Conservation (phyloP, 2,888 invertebrate species). For the Exephanes ischioxanthus region DNA sequence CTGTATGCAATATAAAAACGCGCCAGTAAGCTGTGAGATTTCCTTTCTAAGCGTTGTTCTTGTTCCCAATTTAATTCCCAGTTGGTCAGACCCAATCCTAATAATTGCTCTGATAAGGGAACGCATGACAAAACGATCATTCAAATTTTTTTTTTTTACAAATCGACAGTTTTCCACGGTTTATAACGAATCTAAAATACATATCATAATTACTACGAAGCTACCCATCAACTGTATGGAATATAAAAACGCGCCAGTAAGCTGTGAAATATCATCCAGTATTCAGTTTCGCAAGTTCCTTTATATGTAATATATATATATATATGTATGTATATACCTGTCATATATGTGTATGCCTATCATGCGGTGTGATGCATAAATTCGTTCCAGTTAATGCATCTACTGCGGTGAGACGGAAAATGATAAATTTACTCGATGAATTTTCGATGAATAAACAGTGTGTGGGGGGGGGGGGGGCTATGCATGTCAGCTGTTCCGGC, state of each 20-base stretch:
- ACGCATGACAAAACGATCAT: too few species aligned
- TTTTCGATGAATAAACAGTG: slow-evolving; percentile 64
- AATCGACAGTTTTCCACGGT: too few species aligned
- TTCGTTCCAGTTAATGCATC: slow-evolving; percentile 58
- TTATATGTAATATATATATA: neutral
- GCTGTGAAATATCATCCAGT: slow-evolving; percentile 34
- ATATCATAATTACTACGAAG: too few species aligned
- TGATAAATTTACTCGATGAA: slow-evolving; percentile 68
- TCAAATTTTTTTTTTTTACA: too few species aligned
- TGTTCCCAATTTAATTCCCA: too few species aligned
- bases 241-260: slow-evolving; percentile 30
- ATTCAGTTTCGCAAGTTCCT: slow-evolving; percentile 39
- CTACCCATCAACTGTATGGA: too few species aligned
- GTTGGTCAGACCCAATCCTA: too few species aligned
- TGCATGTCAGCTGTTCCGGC: slow-evolving; percentile 55
- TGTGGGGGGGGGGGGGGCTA: slow-evolving; percentile 16
- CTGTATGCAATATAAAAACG: neutral
- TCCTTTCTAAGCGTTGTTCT: neutral
- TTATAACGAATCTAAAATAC: too few species aligned
- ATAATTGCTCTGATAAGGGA: too few species aligned
- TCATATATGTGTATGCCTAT: slow-evolving; percentile 14
- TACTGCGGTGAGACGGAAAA: slow-evolving; percentile 63
- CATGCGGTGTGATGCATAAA: slow-evolving; percentile 39
- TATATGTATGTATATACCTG: slow-evolving; percentile 22
- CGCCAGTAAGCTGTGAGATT: slow-evolving; percentile 46